phyloP scores from a whole-genome alignment of 2,113 vertebrate genomes.

The Albula goreensis region DNA sequence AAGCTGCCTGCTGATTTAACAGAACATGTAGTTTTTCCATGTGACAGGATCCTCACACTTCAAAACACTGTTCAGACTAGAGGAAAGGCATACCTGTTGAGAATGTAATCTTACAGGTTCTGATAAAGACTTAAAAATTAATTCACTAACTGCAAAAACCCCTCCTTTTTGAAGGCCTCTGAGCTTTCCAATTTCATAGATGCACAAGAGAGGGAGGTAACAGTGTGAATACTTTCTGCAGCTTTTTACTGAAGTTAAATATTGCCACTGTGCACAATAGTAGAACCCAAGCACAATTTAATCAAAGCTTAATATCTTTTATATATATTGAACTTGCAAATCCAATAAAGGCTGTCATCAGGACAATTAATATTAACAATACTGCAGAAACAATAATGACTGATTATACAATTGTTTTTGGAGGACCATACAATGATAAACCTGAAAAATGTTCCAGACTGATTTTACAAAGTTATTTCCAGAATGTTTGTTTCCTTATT shows the following conservation, averaged over 20 bases:
- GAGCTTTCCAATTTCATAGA: no score
- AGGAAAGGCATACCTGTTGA: not conserved
- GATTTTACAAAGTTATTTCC: not conserved
- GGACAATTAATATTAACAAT: not conserved
- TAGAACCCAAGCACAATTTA: not conserved
- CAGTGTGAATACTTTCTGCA: no score
- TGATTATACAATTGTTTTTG: not conserved
- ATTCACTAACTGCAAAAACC: not conserved
- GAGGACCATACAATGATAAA: not conserved
- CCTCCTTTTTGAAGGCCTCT: no score
- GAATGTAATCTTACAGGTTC: not conserved
- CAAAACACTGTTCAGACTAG: not conserved
- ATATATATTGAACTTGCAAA: not conserved
- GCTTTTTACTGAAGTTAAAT: not conserved
- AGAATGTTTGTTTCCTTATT: constrained; percentile 4
- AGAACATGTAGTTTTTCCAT: not conserved
- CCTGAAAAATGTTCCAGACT: not conserved
- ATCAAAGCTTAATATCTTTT: not conserved
- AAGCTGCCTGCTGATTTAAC: not conserved
- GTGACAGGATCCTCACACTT: not conserved
- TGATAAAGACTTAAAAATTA: not conserved
- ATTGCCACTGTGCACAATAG: not conserved
- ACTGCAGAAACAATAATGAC: not conserved
- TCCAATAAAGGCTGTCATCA: not conserved
- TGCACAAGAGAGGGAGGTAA: no score